Percentiles rank a stretch among this genome's conserved stretches.
Evolutionary conservation across 2,888 invertebrate genomes (phyloP).

Genomic region (Cerceris rybyensis): DNA sequence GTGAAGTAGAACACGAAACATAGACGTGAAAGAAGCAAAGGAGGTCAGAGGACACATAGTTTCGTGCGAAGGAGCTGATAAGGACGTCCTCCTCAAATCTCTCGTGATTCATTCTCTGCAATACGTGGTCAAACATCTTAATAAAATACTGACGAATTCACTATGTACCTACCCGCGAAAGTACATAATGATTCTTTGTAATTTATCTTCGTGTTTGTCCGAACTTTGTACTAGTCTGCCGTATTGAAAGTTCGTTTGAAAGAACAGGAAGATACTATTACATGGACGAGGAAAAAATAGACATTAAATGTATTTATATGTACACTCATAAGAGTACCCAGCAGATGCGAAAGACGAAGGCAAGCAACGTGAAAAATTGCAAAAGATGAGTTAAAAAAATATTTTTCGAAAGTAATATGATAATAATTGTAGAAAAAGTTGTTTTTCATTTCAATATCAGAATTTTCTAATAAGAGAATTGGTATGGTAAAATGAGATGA

Average conservation of each 20-base stretch:
- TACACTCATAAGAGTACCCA: no score
- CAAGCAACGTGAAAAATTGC: no score
- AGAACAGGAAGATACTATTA: no score
- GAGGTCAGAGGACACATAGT: constrained; percentile 35
- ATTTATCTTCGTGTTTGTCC: neutral
- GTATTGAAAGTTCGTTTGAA: neutral
- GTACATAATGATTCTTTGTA: neutral
- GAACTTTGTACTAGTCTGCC: neutral
- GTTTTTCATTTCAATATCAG: no score
- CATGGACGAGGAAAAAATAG: no score
- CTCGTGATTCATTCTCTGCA: constrained; percentile 29
- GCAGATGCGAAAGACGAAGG: no score
- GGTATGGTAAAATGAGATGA: no score
- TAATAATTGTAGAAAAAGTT: no score
- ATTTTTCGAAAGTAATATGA: no score
- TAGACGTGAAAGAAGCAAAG: constrained; percentile 14
- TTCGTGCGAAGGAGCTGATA: constrained; percentile 35
- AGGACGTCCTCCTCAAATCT: constrained; percentile 18
- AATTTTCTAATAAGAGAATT: no score
- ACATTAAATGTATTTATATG: no score
- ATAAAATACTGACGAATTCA: neutral
- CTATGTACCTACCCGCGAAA: neutral
- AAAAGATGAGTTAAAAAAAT: no score
- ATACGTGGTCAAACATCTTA: neutral
- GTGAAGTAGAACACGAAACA: neutral